phyloP scores from a whole-genome alignment of 2,113 vertebrate species.

The Lepus europaeus region DNA sequence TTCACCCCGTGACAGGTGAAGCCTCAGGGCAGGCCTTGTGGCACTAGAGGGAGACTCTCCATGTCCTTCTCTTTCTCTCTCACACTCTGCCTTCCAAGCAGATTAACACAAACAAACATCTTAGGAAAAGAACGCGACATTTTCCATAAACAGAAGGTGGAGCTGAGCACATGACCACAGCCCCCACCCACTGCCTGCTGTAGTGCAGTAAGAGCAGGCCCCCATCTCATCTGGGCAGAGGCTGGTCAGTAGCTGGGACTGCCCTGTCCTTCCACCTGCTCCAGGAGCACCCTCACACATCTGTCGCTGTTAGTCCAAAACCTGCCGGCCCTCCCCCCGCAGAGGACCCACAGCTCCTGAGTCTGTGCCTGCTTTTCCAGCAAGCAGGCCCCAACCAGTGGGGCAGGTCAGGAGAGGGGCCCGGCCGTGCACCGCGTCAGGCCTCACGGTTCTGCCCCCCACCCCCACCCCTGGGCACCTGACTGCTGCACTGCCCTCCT shows the following conservation, averaged over 20 bases:
- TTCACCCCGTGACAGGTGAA: fast-evolving
- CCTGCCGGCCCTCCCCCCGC: fast-evolving
- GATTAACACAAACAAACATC: no score
- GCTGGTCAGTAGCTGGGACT: background rate
- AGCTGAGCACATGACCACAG: background rate
- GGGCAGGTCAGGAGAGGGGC: background rate
- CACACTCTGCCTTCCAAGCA: no score
- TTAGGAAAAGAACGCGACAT: no score
- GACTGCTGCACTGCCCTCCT: background rate
- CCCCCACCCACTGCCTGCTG: no score
- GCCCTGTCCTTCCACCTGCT: fast-evolving
- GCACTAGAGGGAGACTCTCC: no score
- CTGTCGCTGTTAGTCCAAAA: fast-evolving
- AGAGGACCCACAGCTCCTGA: fast-evolving
- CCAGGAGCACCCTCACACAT: fast-evolving
- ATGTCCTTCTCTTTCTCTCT: no score
- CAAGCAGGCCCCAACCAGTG: background rate
- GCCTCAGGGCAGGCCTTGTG: no score
- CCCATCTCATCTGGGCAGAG: no score
- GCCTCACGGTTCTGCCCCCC: no score
- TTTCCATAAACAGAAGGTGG: fast-evolving
- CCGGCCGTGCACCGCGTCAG: no score
- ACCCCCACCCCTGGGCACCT: background rate
- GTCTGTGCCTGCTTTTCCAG: fast-evolving
- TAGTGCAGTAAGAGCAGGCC: no score